Percentiles rank a stretch among this genome's conserved stretches.
These are phyloP conservation scores for Gyps fulvus DNA, from an alignment of 2,113 vertebrate species.

Conservation along the genomic window DNA sequence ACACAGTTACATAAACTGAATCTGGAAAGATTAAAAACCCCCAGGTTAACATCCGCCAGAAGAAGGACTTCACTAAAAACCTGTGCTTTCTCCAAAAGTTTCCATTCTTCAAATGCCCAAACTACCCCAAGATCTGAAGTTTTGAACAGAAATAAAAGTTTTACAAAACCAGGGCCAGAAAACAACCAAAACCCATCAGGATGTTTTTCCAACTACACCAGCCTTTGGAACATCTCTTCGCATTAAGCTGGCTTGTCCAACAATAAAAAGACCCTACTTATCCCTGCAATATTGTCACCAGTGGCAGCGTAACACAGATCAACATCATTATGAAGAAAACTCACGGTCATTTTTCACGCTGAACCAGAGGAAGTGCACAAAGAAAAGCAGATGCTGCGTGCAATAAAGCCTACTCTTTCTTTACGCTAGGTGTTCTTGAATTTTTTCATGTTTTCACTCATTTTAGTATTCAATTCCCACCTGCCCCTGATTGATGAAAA, in stretches of 20 bases:
- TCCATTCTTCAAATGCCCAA: neutral
- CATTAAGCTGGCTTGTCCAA: neutral
- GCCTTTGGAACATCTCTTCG: neutral
- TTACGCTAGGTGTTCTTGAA: fast-evolving
- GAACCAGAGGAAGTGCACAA: neutral
- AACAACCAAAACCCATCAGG: neutral
- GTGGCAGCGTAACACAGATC: neutral
- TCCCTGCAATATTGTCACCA: neutral
- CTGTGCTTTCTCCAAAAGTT: neutral
- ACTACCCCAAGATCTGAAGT: neutral
- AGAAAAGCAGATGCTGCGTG: neutral
- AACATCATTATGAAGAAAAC: neutral
- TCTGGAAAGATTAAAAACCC: conserved; percentile 73
- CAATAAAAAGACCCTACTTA: neutral
- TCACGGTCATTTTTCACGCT: neutral
- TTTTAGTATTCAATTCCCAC: neutral
- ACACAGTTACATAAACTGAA: conserved; percentile 94
- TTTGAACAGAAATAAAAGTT: neutral
- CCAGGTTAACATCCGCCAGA: conserved; percentile 10
- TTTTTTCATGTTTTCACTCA: neutral
- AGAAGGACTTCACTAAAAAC: neutral
- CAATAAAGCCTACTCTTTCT: neutral
- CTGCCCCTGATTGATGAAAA: neutral
- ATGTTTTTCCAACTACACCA: neutral
- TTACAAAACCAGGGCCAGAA: neutral